Base-by-base conservation (phyloP, 2,797 vertebrate species). In the Chloroceryle inda region DNA sequence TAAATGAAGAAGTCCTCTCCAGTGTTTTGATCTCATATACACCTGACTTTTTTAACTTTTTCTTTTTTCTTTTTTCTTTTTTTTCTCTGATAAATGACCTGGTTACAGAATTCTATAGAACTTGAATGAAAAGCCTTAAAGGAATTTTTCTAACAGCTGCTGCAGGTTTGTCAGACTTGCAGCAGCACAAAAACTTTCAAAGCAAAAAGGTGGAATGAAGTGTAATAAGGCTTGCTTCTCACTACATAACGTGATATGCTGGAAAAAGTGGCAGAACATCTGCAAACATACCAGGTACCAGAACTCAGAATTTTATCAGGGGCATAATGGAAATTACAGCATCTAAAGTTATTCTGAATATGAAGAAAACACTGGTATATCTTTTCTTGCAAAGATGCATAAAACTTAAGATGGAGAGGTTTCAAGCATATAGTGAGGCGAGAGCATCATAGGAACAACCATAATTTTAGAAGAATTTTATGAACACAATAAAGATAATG, bases 131-230 rank as follows among this genome's bases (percentile, higher is more conserved):
- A 95, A 91, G 24, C 47, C 49, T 87, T 85, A 85, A 62, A 86
- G 58, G 75, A 89, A 92, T 92, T 94, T 94, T 96, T 91, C 75
- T 71, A 88, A 38, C 58, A 78, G 62, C 64, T 77, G 66, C 38
- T 4, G 13, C 31, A 82, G 21, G 58, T 87, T 87, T 87, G 37
- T 62, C 62, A 93, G 63, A 58, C 61, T 69, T 79, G 55, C 40
- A 91, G 85, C 52, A 92, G 50, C 55, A 90, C 58, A 86, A 8
- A 56, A 87, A 69, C 35, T 89, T 92, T 63, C 58, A 91, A 89
- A 92, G 78, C 21, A 93, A 78, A 83, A 88, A 89, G 21, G 61
- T 85, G 15, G 40, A 86, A 49, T 19, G 33, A 64, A 85, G 27
- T 19, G 73, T 56, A 85, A 92, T 44, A 55, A 85, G 92, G 80